phyloP scores from a whole-genome alignment of 1,140 invertebrate species.

The Drosophila orena region DNA sequence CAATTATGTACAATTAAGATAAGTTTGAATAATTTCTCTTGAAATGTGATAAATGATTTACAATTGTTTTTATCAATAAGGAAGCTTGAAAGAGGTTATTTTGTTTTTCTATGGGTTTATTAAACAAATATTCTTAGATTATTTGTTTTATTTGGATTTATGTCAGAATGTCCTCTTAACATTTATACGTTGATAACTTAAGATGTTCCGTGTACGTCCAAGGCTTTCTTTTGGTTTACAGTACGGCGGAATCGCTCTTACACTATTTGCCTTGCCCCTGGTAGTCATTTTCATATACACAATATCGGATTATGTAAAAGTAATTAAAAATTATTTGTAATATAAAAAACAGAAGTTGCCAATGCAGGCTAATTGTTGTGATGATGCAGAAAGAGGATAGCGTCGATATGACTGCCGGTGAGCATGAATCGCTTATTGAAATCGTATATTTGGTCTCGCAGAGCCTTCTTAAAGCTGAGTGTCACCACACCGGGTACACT shows the following conservation, averaged over 20 bases:
- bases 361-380: conserved; percentile 42
- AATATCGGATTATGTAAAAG: conserved; percentile 15
- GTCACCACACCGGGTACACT: conserved; percentile 80
- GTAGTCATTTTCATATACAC: conserved; percentile 23
- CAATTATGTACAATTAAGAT: not conserved
- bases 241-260: not conserved
- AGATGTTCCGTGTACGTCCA: conserved; percentile 1
- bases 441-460: conserved; percentile 77
- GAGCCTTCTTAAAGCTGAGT: conserved; percentile 71
- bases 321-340: conserved; percentile 29
- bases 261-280: conserved; percentile 18
- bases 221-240: conserved; percentile 8
- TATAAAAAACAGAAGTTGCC: conserved; percentile 26
- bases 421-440: conserved; percentile 75
- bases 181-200: conserved; percentile 2
- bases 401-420: conserved; percentile 74
- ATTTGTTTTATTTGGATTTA: conserved; percentile 6
- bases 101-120: conserved; percentile 11
- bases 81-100: not conserved
- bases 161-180: conserved; percentile 4
- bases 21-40: not conserved
- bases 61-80: not conserved
- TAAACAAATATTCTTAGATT: conserved; percentile 29
- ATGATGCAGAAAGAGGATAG: conserved; percentile 77
- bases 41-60: not conserved